Conservation (phyloP, 2,888 invertebrate genomes). For the Pyrochroa serraticornis region DNA sequence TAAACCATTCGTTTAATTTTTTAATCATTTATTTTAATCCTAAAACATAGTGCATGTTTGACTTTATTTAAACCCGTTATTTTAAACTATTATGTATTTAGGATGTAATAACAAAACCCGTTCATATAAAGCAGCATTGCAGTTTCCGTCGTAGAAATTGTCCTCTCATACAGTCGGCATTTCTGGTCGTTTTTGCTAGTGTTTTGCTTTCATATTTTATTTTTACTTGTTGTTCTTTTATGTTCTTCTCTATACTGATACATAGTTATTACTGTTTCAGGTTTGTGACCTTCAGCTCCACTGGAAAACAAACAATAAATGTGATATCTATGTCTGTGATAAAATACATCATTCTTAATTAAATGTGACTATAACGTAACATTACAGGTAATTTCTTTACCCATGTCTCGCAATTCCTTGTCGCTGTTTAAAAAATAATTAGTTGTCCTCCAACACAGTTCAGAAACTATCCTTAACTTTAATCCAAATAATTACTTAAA, state of each 20-base stretch:
- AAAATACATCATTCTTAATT: neutral
- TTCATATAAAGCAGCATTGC: neutral
- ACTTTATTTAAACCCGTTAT: conserved; percentile 27
- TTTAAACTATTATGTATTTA: conserved; percentile 18
- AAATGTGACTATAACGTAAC: neutral
- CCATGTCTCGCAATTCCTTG: neutral
- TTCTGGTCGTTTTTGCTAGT: neutral
- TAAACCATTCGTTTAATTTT: conserved; percentile 4
- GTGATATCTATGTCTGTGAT: conserved; percentile 22
- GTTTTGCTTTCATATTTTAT: neutral
- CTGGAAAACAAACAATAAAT: conserved; percentile 5
- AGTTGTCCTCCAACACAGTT: too few species aligned
- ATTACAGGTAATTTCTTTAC: too few species aligned
- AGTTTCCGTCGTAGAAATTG: too few species aligned
- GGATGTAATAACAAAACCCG: conserved; percentile 1
- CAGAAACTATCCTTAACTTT: too few species aligned
- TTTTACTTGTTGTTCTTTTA: neutral
- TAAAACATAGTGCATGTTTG: conserved; percentile 21
- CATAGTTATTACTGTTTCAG: conserved; percentile 22
- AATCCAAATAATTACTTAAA: too few species aligned
- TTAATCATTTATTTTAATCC: conserved; percentile 18
- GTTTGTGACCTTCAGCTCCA: conserved; percentile 20
- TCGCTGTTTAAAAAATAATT: too few species aligned
- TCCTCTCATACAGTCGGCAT: neutral
- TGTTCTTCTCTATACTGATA: neutral